phyloP scores from a whole-genome alignment of 2,888 invertebrate genomes.

The Zootermopsis nevadensis region DNA sequence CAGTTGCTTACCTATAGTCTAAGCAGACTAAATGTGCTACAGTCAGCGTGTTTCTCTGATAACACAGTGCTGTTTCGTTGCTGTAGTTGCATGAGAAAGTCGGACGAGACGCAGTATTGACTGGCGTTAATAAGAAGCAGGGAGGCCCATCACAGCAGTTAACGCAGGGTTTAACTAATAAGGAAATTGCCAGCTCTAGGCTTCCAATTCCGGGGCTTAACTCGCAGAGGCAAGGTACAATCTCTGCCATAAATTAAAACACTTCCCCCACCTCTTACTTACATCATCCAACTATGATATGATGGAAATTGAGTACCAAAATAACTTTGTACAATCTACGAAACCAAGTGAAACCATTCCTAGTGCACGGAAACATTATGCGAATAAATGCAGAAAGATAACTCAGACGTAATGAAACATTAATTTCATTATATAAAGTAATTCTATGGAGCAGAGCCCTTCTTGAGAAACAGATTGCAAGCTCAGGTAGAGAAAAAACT shows the following conservation, averaged over 20 bases:
- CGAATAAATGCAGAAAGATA: too few relatives aligned
- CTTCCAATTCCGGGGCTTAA: constrained; percentile 34
- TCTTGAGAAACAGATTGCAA: too few relatives aligned
- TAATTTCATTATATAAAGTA: too few relatives aligned
- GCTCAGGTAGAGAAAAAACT: too few relatives aligned
- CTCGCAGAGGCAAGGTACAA: constrained; percentile 5
- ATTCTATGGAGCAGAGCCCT: too few relatives aligned
- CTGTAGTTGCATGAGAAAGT: not conserved
- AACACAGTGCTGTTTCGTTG: not conserved
- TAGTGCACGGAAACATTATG: not conserved
- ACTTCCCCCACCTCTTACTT: not conserved
- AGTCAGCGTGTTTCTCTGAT: too few relatives aligned
- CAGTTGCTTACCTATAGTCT: too few relatives aligned
- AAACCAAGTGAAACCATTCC: not conserved
- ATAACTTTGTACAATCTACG: not conserved
- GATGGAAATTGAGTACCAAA: constrained; percentile 13
- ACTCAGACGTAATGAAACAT: too few relatives aligned
- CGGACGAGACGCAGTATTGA: not conserved
- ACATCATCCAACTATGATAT: not conserved
- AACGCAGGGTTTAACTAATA: constrained; percentile 24
- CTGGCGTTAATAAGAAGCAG: constrained; percentile 20
- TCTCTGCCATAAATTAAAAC: constrained; percentile 34
- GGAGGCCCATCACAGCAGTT: constrained; percentile 3
- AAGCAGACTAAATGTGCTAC: too few relatives aligned
- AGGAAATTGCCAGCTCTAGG: constrained; percentile 42